Conservation (phyloP, 2,113 vertebrate genomes). For the Acanthochromis polyacanthus region DNA sequence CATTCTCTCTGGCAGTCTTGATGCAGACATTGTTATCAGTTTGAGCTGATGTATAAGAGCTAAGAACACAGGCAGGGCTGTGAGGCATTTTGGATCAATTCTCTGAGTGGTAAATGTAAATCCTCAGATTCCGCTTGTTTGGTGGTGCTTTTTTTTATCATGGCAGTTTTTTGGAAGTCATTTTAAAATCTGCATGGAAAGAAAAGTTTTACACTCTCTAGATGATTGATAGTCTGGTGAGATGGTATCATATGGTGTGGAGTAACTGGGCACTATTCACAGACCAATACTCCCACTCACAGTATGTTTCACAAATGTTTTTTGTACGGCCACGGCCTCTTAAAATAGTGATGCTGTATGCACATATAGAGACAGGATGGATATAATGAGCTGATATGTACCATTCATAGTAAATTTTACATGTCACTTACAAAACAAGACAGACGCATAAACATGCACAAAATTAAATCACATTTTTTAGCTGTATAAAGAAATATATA, state of each 20-base stretch:
- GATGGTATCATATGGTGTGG: slow-evolving; percentile 30
- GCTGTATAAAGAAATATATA: too few species aligned
- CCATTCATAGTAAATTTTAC: not conserved
- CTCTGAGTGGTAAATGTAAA: slow-evolving; percentile 31
- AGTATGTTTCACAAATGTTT: slow-evolving; percentile 53
- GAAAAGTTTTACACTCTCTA: not conserved
- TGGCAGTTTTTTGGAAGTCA: slow-evolving; percentile 25
- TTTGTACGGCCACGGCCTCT: slow-evolving; percentile 11
- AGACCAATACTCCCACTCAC: slow-evolving; percentile 55
- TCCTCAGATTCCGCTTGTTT: slow-evolving; percentile 28
- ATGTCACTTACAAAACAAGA: not conserved
- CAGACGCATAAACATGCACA: too few species aligned
- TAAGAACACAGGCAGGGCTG: slow-evolving; percentile 28
- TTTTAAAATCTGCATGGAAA: slow-evolving; percentile 19
- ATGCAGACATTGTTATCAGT: slow-evolving; percentile 52
- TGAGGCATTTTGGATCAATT: slow-evolving; percentile 38
- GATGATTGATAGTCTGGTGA: slow-evolving; percentile 44
- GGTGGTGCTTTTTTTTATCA: slow-evolving; percentile 2
- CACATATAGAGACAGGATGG: not conserved
- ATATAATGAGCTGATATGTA: not conserved
- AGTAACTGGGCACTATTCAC: slow-evolving; percentile 39
- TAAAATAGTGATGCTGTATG: slow-evolving; percentile 14
- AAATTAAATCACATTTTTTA: too few species aligned
- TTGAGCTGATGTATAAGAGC: slow-evolving; percentile 40
- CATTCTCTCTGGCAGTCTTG: slow-evolving; percentile 27